Evolutionary conservation across 2,888 invertebrate species (phyloP).

Genomic region (Celastrina argiolus): DNA sequence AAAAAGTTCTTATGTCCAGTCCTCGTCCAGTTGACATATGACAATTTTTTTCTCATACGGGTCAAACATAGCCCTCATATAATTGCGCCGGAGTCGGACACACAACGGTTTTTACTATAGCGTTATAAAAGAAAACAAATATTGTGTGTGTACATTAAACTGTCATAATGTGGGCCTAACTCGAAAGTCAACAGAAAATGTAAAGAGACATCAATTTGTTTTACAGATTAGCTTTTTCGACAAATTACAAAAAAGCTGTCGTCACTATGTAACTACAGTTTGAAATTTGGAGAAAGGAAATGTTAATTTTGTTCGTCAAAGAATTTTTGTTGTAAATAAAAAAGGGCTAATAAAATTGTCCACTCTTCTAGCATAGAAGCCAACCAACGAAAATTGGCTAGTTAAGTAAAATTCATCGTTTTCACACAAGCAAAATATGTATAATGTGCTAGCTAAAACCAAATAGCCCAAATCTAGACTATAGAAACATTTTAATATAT

Average conservation of each 20-base stretch:
- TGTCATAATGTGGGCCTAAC: constrained; percentile 15
- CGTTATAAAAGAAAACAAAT: constrained; percentile 16
- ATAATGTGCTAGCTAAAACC: too few relatives aligned
- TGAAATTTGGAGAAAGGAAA: neutral
- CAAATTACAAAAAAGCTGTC: neutral
- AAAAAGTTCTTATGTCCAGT: too few relatives aligned
- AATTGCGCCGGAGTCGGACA: neutral
- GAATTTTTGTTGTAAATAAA: too few relatives aligned
- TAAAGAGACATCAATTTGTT: constrained; percentile 19
- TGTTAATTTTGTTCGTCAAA: neutral
- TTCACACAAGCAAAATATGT: too few relatives aligned
- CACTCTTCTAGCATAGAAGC: neutral
- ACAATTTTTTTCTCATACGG: neutral
- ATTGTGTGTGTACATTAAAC: constrained; percentile 13
- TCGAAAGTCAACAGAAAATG: constrained; percentile 15
- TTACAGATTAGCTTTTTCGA: constrained; percentile 17
- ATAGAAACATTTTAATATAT: too few relatives aligned
- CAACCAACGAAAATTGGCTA: too few relatives aligned
- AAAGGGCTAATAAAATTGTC: neutral
- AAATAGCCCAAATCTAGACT: too few relatives aligned
- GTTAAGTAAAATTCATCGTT: too few relatives aligned
- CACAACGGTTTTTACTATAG: constrained; percentile 11
- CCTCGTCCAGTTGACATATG: neutral
- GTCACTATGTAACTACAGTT: neutral
- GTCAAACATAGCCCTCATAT: neutral